Base-by-base conservation (phyloP, 2,113 vertebrate species). In the Nothoprocta pentlandii region DNA sequence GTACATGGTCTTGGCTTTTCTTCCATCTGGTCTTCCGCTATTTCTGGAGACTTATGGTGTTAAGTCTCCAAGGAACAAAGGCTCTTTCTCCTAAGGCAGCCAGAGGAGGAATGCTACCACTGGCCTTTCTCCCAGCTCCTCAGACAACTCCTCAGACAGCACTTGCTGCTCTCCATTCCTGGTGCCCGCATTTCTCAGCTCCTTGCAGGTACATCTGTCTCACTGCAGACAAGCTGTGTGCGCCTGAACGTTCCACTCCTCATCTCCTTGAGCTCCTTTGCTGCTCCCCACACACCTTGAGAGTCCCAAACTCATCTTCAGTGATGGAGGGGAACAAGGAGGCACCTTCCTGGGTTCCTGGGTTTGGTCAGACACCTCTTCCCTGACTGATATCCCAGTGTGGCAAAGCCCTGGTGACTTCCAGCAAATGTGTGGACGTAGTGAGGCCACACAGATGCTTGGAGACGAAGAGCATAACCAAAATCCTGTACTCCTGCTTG, bases 361-460 rank as follows among this genome's bases (percentile, higher is more conserved):
- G 32, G 10, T 75, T 49, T 25, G 42, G 25, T 44, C 26, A 39
- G 39, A 34, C 36, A 16, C 32, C 12, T 87, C 42, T 71, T n/a
- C 42, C 10, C 5, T 54, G 13, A 20, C 49, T 17, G 16, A 73
- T 5, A 14, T 39, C 25, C 21, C 34, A 21, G 1, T 44, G 10
- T 30, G 53, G 26, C 22, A 13, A 56, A 56, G 53, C 9, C 34
- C 66, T 82, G 46, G 46, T 30, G 53, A 49, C 34, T 56, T 25
- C 32, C 51, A 44, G 42, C 10, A 17, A 4, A 9, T 17, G 56
- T 21, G 36, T 46, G 26, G 64, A 30, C 0, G 0, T 7, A 23
- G 12, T 23, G 30, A 92, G 21, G 46, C 26, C 10, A 6, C 12
- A 15, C 6, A 39, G 0, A 1, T 11, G 16, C 69, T 64, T 80